Conservation (phyloP, 2,113 vertebrate species). For the Paraplagusia blochii region DNA sequence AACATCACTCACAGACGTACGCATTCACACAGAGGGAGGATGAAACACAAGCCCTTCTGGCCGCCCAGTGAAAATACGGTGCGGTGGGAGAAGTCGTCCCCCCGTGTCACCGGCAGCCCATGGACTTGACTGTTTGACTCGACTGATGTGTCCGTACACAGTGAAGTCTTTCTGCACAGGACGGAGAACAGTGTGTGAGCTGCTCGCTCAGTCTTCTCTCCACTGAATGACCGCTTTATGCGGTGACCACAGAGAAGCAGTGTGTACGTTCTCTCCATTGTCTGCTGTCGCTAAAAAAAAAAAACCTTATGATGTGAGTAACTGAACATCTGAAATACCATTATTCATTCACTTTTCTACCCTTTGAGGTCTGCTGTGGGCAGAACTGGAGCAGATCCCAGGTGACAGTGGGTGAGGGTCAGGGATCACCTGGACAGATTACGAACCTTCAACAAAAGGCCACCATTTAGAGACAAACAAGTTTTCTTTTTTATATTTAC, state of each 20-base stretch:
- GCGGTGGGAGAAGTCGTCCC: constrained; percentile 13
- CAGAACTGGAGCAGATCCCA: no score
- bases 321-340: neutral
- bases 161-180: neutral
- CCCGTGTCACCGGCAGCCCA: constrained; percentile 1
- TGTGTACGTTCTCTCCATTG: neutral
- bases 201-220: neutral
- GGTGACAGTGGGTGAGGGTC: neutral
- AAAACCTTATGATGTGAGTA: neutral
- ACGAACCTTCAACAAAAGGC: neutral
- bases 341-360: neutral
- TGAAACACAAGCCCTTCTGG: constrained; percentile 22
- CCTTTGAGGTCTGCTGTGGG: neutral
- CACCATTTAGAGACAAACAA: neutral
- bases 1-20: constrained; percentile 11
- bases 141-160: constrained; percentile 7
- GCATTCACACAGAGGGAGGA: constrained; percentile 6
- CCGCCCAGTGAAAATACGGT: constrained; percentile 19
- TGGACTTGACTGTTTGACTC: constrained; percentile 1
- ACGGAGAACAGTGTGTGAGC: neutral
- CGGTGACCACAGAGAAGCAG: neutral
- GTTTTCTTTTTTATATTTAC: neutral
- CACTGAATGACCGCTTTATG: neutral
- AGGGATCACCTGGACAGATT: neutral
- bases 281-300: neutral